Base-by-base conservation (phyloP, 2,113 vertebrate genomes). In the Aythya baeri region DNA sequence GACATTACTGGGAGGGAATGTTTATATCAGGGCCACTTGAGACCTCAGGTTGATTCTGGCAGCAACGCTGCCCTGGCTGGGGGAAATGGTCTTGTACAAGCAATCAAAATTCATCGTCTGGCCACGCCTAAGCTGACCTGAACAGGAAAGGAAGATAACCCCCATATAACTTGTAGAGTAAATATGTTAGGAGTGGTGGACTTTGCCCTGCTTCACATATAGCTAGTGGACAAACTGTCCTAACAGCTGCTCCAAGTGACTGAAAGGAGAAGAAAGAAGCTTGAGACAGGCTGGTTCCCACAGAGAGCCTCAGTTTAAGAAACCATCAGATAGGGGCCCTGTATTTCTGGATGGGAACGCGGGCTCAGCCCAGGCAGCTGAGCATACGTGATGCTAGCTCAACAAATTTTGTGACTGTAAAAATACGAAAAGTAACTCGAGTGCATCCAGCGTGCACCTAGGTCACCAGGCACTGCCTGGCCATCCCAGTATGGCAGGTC, bases 101-200 rank as follows among this genome's bases (percentile, higher is more conserved):
- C 70, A 71, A 88, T 81, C 79, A 90, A 54, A 90, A 93, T 81
- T 75, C 73, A 88, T 67, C 26, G 1, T 65, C 88, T 83, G 91
- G 88, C 70, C 86, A 90, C 23, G 0, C 90, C 86, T 90, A 55
- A 86, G 65, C 29, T 91, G 95, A 88, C 89, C 91, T 38, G 46
- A 94, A 89, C 85, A 88, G 93, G 95, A 96, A 96, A 72, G 52
- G 70, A 74, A 67, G 90, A 93, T 93, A 90, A 93, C 72, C 85
- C 32, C 68, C 65, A 80, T 9, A 52, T 31, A 86, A 70, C 67
- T 59, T 63, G 46, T 21, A 54, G 62, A 92, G 88, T 83, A 92
- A 90, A 70, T 70, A 82, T 9, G 26, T 83, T 49, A 72, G 72
- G 49, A 83, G 63, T 26, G 67, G 54, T 90, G 86, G 83, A 86